A percentile compares a stretch with the other conserved stretches of the same genome.
These are phyloP conservation scores for Drosophila differens DNA, from an alignment of 2,888 invertebrate genomes.

Conservation along the genomic window DNA sequence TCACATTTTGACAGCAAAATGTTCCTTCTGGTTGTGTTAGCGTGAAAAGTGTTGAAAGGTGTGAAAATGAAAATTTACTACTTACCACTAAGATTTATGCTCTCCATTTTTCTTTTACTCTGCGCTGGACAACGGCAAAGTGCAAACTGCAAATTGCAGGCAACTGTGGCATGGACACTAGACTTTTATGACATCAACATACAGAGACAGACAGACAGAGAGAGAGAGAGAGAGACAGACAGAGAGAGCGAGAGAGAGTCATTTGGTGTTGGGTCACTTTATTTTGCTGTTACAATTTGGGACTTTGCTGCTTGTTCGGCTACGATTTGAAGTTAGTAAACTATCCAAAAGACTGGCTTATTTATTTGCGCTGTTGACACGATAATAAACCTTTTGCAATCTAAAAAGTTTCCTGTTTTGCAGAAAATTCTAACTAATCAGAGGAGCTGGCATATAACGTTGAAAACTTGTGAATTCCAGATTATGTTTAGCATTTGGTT, in stretches of 20 bases:
- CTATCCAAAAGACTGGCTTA: background rate
- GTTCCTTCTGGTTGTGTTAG: constrained; percentile 80
- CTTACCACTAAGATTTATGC: constrained; percentile 80
- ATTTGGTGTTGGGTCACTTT: background rate
- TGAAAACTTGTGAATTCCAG: background rate
- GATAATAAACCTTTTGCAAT: background rate
- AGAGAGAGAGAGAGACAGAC: background rate
- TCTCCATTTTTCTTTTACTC: constrained; percentile 54
- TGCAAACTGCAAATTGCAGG: constrained; percentile 7
- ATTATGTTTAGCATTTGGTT: background rate
- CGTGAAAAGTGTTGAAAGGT: constrained; percentile 83
- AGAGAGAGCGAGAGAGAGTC: background rate
- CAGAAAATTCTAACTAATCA: background rate
- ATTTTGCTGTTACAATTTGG: background rate
- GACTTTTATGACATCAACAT: constrained; percentile 10
- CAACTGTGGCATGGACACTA: constrained; percentile 10
- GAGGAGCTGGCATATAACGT: background rate
- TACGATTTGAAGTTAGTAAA: background rate
- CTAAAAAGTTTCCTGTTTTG: background rate
- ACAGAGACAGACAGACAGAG: background rate
- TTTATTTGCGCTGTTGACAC: background rate
- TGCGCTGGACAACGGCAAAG: background rate
- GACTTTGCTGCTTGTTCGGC: background rate
- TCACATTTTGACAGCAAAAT: constrained; percentile 81
- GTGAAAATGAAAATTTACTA: constrained; percentile 84